A percentile compares a stretch with the other conserved stretches of the same genome.
Conservation (phyloP, 2,113 vertebrate species). For the Delphinus delphis region DNA sequence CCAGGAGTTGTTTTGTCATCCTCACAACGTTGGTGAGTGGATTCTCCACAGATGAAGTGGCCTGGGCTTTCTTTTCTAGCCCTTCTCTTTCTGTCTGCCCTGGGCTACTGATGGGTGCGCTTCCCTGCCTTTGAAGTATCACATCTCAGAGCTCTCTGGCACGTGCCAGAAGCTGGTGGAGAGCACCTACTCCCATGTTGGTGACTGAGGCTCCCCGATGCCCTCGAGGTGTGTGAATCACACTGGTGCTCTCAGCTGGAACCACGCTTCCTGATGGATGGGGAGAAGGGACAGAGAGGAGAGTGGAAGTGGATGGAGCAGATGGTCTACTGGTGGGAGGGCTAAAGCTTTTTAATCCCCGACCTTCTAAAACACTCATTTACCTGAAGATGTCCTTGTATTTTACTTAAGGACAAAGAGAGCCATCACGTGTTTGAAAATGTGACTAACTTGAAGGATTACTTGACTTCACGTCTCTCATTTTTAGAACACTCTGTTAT, state of each 20-base stretch:
- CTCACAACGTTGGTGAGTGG: conserved; percentile 20
- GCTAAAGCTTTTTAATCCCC: background rate
- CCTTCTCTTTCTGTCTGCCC: background rate
- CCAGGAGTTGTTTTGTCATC: conserved; percentile 42
- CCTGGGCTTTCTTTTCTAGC: background rate
- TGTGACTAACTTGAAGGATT: conserved; percentile 30
- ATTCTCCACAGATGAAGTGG: too few species aligned
- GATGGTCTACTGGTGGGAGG: background rate
- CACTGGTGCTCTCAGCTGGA: rapidly evolving
- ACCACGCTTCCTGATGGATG: background rate
- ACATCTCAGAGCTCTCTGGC: background rate
- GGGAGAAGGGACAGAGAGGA: background rate
- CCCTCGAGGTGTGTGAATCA: background rate
- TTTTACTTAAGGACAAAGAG: conserved; percentile 53
- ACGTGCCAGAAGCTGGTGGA: background rate
- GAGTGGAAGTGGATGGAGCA: background rate
- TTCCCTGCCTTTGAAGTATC: background rate
- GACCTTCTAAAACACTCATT: conserved; percentile 6
- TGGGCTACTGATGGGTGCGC: background rate
- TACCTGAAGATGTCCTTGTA: conserved; percentile 28
- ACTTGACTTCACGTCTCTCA: background rate
- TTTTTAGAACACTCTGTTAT: conserved; percentile 40
- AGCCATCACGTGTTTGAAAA: background rate
- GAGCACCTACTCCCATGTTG: background rate
- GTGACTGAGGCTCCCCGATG: background rate